Conservation (phyloP, 2,797 vertebrate species). For the Steatocranus sp. region DNA sequence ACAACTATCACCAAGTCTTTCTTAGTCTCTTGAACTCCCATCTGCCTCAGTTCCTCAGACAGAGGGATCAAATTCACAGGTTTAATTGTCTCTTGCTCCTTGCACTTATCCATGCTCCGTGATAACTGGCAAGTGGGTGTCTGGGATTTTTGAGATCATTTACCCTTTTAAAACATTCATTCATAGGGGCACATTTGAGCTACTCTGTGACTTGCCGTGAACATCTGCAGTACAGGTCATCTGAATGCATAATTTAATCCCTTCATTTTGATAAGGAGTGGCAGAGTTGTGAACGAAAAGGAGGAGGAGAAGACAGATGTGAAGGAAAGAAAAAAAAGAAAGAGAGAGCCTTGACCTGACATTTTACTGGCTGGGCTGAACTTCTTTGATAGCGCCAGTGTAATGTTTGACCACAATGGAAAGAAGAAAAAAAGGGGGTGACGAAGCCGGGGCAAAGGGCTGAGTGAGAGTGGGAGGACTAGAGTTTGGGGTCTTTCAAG, state of each 20-base stretch:
- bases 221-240: constrained; percentile 19
- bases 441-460: background rate
- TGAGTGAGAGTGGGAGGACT: background rate
- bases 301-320: background rate
- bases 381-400: constrained; percentile 10
- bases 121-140: background rate
- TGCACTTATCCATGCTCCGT: background rate
- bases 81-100: constrained; percentile 50
- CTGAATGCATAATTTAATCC: constrained; percentile 55
- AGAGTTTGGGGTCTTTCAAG: constrained; percentile 16
- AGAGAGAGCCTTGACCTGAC: constrained; percentile 3
- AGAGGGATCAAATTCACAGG: constrained; percentile 30
- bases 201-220: constrained; percentile 18
- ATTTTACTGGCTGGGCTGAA: background rate
- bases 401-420: constrained; percentile 27
- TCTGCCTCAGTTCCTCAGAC: background rate
- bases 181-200: constrained; percentile 20
- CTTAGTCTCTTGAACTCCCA: background rate
- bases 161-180: constrained; percentile 36
- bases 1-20: background rate
- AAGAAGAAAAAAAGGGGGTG: background rate
- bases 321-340: background rate
- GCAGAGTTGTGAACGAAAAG: background rate
- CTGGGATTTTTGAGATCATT: constrained; percentile 28
- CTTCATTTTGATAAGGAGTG: constrained; percentile 28